phyloP scores from a whole-genome alignment of 2,113 vertebrate genomes.

The Gracilinanus agilis region DNA sequence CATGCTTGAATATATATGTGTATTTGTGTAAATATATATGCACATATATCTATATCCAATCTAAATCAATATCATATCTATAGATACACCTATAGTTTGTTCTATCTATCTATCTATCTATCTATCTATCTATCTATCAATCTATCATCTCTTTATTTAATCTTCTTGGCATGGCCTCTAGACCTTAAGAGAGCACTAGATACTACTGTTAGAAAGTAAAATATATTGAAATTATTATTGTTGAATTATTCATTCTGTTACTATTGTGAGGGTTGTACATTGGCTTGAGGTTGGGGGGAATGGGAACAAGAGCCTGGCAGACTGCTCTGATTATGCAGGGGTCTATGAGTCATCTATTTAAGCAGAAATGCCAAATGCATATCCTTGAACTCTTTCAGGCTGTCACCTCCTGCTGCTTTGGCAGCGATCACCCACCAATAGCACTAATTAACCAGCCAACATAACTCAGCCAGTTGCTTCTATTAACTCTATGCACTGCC shows the following conservation, averaged over 20 bases:
- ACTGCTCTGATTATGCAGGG: not conserved
- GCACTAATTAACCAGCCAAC: constrained; percentile 21
- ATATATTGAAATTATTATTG: not conserved
- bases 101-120: too few species aligned
- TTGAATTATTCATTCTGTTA: not conserved
- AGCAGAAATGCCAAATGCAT: not conserved
- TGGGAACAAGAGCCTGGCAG: not conserved
- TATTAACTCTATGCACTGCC: not conserved
- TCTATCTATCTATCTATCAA: too few species aligned
- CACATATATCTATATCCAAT: not conserved
- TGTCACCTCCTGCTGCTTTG: not conserved
- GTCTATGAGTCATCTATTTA: not conserved
- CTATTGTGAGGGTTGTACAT: not conserved
- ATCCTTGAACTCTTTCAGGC: not conserved
- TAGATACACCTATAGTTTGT: not conserved
- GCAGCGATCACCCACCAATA: not conserved
- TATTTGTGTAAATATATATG: not conserved
- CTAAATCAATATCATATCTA: not conserved
- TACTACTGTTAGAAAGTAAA: not conserved
- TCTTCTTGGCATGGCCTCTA: not conserved
- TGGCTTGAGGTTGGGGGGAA: not conserved
- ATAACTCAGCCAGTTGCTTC: not conserved
- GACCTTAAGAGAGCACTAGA: not conserved
- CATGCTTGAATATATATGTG: too few species aligned
- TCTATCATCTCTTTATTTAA: not conserved